Base-by-base conservation (phyloP, 2,888 invertebrate species). In the Apamea sordens region DNA sequence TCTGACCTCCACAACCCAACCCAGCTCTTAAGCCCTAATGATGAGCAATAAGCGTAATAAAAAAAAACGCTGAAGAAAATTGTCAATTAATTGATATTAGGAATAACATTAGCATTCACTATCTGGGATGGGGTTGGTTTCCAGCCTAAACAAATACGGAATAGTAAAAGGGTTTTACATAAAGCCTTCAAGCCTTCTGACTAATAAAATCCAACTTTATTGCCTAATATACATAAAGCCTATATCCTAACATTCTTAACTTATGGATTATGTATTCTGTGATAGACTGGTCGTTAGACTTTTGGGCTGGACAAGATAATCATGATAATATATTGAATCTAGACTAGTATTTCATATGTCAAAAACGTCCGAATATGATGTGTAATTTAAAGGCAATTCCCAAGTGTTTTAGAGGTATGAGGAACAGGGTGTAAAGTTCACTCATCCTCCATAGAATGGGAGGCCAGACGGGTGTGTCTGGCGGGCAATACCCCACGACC, bases 161-260 rank as follows among this genome's bases (percentile, higher is more conserved):
- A 53, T 63, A 18, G 10, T 32, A 50, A 61, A 44, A 79, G 8
- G 36, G 36, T 50, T 68, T 47, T n/a, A 50, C 18, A 59, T 28
- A 41, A 50, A 80, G 7, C 56, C 53, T 53, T 53, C 47, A 75
- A 21, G 76, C 24, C 24, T 59, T 50, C 18, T 28, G 36, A 47
- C 15, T 1, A 13, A 18, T 4, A 53, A 64, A 69, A 47, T n/a
- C n/a, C 47, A n/a, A 53, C 32, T n/a, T 11, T 32, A 65, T 36
- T 65, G 44, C 67, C 32, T 32, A 4, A 64, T 64, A 28, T 53
- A 56, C 68, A 67, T 77, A 79, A 56, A 47, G 32, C 15, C 18
- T 32, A 28, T 47, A 28, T 44, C n/a, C 15, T 21, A 56, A 56
- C 24, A 24, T 24, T 56, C 1, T n/a, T 56, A 44, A 32, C 28